These are phyloP conservation scores for Amblyjoppa fuscipennis DNA, from an alignment of 2,888 invertebrate species.

Conservation along the genomic window DNA sequence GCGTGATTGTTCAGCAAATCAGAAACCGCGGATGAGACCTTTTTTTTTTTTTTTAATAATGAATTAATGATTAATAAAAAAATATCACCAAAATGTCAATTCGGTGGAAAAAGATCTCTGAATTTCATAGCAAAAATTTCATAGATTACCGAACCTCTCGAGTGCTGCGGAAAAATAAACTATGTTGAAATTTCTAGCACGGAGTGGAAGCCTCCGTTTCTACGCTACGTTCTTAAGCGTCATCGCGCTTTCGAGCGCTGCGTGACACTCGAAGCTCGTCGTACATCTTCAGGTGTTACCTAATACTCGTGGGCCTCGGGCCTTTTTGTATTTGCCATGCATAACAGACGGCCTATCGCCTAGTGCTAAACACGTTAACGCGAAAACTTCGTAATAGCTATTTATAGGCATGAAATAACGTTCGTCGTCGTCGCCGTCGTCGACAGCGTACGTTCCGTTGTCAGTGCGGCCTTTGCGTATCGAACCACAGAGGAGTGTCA, in stretches of 20 bases:
- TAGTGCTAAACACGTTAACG: constrained; percentile 63
- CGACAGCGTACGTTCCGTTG: constrained; percentile 17
- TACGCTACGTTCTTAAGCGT: constrained; percentile 1
- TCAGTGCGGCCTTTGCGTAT: background rate
- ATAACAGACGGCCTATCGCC: constrained; percentile 42
- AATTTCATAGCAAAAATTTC: background rate
- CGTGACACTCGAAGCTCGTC: constrained; percentile 20
- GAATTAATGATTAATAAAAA: background rate
- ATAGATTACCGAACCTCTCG: background rate
- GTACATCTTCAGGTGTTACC: constrained; percentile 51
- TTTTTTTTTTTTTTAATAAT: background rate
- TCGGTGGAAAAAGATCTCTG: background rate
- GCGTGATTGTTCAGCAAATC: background rate
- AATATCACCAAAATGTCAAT: background rate
- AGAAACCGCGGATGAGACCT: background rate
- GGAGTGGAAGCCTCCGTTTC: background rate
- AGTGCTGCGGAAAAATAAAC: background rate
- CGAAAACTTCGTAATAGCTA: constrained; percentile 78
- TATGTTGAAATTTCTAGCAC: background rate
- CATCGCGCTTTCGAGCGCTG: constrained; percentile 33
- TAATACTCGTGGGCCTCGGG: constrained; percentile 33
- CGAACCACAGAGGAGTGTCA: background rate
- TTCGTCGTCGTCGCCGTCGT: constrained; percentile 29
- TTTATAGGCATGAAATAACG: constrained; percentile 80
- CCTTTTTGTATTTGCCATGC: constrained; percentile 52